A percentile compares a stretch with the other conserved stretches of the same genome.
Conservation (phyloP, 2,797 vertebrate genomes). For the Cossypha heuglini region DNA sequence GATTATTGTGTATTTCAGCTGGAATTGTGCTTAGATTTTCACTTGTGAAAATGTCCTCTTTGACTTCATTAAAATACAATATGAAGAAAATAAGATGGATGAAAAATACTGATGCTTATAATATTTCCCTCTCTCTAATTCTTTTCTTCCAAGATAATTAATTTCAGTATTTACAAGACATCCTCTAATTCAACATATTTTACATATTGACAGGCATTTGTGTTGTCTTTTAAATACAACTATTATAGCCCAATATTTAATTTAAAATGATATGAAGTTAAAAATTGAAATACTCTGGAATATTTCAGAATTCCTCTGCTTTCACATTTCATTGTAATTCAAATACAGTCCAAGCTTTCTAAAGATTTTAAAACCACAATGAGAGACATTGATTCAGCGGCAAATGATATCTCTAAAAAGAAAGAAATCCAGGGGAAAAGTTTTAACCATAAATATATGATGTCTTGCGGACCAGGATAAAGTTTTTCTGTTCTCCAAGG, state of each 20-base stretch:
- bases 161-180: background rate
- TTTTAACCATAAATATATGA: background rate
- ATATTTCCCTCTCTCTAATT: background rate
- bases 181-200: background rate
- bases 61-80: background rate
- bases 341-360: background rate
- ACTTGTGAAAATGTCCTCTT: background rate
- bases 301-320: background rate
- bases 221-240: background rate
- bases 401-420: background rate
- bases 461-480: background rate
- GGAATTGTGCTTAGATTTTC: background rate
- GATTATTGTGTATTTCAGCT: rapidly evolving
- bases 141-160: background rate
- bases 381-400: background rate
- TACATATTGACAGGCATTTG: background rate
- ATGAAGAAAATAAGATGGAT: background rate
- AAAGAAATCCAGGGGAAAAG: background rate
- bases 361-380: background rate
- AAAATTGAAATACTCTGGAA: background rate
- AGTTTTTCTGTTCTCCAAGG: background rate
- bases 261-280: background rate
- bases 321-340: background rate
- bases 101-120: background rate
- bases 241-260: background rate